Base-by-base conservation (phyloP, 2,113 vertebrate species). In the Clinocottus analis region DNA sequence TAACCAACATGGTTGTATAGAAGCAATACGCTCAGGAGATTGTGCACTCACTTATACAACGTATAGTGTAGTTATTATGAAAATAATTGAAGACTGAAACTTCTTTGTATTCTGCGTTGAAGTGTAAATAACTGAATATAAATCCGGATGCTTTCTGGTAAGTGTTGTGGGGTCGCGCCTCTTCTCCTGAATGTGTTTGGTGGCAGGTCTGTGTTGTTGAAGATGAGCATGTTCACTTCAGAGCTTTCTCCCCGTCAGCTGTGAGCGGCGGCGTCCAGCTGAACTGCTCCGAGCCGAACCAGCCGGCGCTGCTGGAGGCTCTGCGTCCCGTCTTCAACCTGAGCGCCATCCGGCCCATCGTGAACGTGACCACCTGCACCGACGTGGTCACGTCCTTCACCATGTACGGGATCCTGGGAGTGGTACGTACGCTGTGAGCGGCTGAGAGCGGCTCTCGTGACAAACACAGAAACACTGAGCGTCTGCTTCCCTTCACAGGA, bases 331-430 rank as follows among this genome's bases (percentile, higher is more conserved):
- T 91, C 25, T 90, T 93, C 14, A 62, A 75, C 23, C 75, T 89
- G 49, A 89, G 37, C 2, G 27, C 65, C 73, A 81, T 95, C 12
- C 83, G 94, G 1, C 94, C 94, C 0, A 94, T 95, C 29, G 51
- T 66, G 45, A 77, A 87, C 85, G 49, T 85, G 41, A 47, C 43
- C 1, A 90, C 91, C 7, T 0, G 25, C 39, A 93, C 82, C 19
- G 85, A 88, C 13, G 37, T 95, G 87, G 73, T 1, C 41, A 43
- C 56, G 0, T 47, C 0, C 71, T 93, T 95, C 74, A 88, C 63
- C 31, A 21, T 95, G 66, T 94, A 93, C 25, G 92, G 89, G 9
- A 94, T 95, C 29, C 77, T 95, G 4, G 94, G 91, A 78, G 94
- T 95, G 93, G 94, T 95, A 87, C 19, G 93, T 92, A 35, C 55